phyloP scores from a whole-genome alignment of 2,113 vertebrate species.

The Gallinago undulata region DNA sequence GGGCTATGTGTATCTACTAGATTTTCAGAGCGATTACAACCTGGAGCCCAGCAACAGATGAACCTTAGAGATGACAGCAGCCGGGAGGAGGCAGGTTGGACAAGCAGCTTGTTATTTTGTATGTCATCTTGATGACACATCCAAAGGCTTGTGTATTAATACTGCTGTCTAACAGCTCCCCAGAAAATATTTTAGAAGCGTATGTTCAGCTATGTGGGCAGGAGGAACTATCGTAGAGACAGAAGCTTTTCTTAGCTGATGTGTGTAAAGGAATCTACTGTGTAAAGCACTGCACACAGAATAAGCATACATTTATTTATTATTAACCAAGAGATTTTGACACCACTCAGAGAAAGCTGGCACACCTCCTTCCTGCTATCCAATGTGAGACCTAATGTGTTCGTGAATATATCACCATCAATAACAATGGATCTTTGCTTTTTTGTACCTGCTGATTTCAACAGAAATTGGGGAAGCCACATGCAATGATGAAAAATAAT shows the following conservation, averaged over 20 bases:
- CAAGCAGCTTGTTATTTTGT: neutral
- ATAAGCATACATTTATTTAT: neutral
- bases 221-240: neutral
- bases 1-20: neutral
- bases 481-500: neutral
- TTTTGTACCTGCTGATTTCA: neutral
- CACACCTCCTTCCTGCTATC: neutral
- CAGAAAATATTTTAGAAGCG: neutral
- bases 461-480: neutral
- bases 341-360: neutral
- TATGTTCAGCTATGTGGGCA: neutral
- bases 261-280: neutral
- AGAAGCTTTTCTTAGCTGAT: neutral
- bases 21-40: neutral
- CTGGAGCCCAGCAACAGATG: neutral
- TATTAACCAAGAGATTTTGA: neutral
- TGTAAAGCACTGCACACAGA: neutral
- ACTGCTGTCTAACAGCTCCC: slow-evolving; percentile 7
- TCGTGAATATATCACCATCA: neutral
- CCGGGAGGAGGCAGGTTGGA: neutral
- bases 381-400: neutral
- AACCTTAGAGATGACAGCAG: neutral
- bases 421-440: neutral
- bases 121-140: slow-evolving; percentile 20
- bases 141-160: neutral